Evolutionary conservation across 2,797 vertebrate species (phyloP), one percentile per base, ranked within the genome.

Genomic region (Gastrophryne carolinensis): DNA sequence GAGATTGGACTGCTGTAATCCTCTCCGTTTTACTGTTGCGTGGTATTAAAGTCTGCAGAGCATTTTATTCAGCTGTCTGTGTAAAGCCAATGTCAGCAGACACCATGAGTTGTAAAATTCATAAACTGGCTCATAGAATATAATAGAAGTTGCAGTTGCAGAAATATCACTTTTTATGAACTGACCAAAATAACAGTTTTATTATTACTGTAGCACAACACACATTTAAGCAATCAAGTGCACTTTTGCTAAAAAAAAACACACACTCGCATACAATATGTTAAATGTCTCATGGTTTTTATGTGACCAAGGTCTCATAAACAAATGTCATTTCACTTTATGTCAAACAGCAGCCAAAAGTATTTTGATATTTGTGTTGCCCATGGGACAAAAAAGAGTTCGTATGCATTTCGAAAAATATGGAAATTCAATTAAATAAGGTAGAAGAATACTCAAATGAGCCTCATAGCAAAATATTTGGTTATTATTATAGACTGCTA

Each of bases 131-230:
- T 64, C 71, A 64, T 23, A 64, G 60, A 56, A 26, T 53, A 64
- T 64, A 56, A 73, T 49, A 71, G 27, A 50, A 72, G 44, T 56
- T 54, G 23, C 34, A 73, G 35, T 54, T 39, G 4, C 27, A 9
- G n/a, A n/a, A 12, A 52, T 56, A 65, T 65, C 49, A 64, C 41
- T 44, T 73, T 73, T 73, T 73, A 64, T 65, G 13, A 73, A 32
- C 72, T 73, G 35, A 21, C 26, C 17, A 32, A 27, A 32, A 29
- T n/a, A 56, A 56, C 13, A 56, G 9, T 54, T 72, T 56, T 56
- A 64, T 53, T 64, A 41, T 13, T 53, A 62, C 52, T 54, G 8
- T 29, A 41, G 29, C n/a, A 63, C 37, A 72, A 49, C 9, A 24
- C 54, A 44, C 50, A 24, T 50, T 34, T 12, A 52, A 12, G 23